phyloP scores from a whole-genome alignment of 2,888 invertebrate genomes.

The Priocnemis perturbator region DNA sequence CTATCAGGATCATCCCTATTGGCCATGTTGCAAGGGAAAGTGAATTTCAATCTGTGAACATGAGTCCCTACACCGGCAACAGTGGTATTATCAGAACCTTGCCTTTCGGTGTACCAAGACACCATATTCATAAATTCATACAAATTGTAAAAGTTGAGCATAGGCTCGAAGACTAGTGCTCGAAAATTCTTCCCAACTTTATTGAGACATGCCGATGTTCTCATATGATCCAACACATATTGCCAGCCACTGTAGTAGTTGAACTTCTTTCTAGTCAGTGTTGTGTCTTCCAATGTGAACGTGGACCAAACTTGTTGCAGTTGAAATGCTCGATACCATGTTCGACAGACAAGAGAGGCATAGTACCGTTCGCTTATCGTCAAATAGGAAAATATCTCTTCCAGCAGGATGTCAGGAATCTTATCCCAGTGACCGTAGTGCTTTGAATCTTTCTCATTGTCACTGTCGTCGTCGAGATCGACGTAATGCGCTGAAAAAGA shows the following conservation, averaged over 20 bases:
- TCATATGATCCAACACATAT: conserved; percentile 84
- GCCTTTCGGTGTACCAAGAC: conserved; percentile 82
- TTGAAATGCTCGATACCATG: conserved; percentile 84
- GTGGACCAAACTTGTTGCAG: conserved; percentile 86
- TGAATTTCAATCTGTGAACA: conserved; percentile 81
- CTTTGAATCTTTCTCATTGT: conserved; percentile 70
- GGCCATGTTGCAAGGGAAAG: conserved; percentile 86
- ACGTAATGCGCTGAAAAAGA: conserved; percentile 76
- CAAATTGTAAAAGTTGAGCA: conserved; percentile 87
- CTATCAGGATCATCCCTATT: conserved; percentile 80
- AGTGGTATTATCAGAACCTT: conserved; percentile 63
- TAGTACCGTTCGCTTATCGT: conserved; percentile 83
- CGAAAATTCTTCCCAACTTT: conserved; percentile 82
- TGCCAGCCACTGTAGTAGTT: conserved; percentile 91
- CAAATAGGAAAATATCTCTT: conserved; percentile 83
- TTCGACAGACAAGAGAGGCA: conserved; percentile 82
- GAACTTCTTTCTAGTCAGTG: conserved; percentile 84
- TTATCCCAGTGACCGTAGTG: conserved; percentile 81
- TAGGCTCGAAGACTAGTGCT: conserved; percentile 83
- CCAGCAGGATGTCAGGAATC: conserved; percentile 84
- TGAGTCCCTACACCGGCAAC: conserved; percentile 77
- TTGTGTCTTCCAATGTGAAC: conserved; percentile 84
- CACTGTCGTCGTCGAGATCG: conserved; percentile 75
- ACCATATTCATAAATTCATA: conserved; percentile 90
- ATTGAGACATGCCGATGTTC: conserved; percentile 83